These are phyloP conservation scores for Epistrophella euchroma DNA, from an alignment of 2,888 invertebrate species.

Conservation along the genomic window DNA sequence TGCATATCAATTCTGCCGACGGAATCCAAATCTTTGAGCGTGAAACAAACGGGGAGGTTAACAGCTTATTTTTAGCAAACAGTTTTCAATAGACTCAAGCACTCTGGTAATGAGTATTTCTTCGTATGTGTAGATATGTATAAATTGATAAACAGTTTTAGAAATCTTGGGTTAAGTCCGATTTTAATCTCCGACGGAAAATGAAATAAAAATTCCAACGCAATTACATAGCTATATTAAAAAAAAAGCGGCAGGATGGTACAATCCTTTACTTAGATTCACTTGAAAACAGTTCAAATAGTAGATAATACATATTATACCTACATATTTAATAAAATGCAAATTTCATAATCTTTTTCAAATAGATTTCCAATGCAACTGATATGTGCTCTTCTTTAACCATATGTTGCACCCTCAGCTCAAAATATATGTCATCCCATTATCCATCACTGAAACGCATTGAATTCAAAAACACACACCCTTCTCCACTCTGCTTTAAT, in stretches of 20 bases:
- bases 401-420: conserved; percentile 61
- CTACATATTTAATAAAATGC: not conserved
- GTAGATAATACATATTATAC: too few species aligned
- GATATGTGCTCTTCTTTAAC: conserved; percentile 29
- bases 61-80: too few species aligned
- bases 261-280: not conserved
- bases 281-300: not conserved
- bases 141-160: too few species aligned
- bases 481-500: conserved; percentile 10
- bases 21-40: too few species aligned
- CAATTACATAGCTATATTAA: not conserved
- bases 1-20: too few species aligned
- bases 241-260: not conserved
- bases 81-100: too few species aligned
- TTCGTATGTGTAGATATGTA: too few species aligned
- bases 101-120: too few species aligned
- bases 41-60: too few species aligned
- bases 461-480: conserved; percentile 36
- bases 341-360: not conserved
- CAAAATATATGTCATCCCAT: conserved; percentile 42
- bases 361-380: not conserved
- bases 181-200: not conserved
- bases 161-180: not conserved
- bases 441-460: conserved; percentile 19
- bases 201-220: not conserved